Percentiles rank a stretch among this genome's conserved stretches.
These are phyloP conservation scores for Condylura cristata DNA, from an alignment of 2,113 vertebrate species.

Conservation along the genomic window DNA sequence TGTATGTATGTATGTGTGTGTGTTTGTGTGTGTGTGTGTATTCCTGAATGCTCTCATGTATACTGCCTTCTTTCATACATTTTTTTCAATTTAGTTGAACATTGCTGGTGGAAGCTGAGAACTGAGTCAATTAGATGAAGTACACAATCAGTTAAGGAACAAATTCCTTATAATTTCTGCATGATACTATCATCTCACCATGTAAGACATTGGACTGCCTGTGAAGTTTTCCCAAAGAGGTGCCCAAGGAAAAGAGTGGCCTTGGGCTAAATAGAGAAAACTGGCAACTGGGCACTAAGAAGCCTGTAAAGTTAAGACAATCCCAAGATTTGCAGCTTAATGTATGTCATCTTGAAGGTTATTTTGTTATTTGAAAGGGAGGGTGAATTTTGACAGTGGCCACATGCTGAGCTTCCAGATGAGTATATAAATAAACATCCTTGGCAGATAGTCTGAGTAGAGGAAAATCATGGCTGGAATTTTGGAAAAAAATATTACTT, in stretches of 20 bases:
- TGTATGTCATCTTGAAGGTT: background rate
- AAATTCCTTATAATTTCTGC: background rate
- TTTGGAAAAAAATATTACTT: background rate
- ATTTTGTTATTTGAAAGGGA: background rate
- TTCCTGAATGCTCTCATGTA: background rate
- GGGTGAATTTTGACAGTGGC: background rate
- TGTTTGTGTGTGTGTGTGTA: no score
- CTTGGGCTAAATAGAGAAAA: background rate
- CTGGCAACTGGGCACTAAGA: background rate
- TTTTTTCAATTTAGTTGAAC: background rate
- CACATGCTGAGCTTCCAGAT: constrained; percentile 2
- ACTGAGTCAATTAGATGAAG: background rate
- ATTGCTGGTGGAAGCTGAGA: background rate
- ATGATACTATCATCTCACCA: background rate
- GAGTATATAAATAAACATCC: constrained; percentile 44
- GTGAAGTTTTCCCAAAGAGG: background rate
- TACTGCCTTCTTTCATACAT: background rate
- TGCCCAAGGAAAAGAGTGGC: background rate
- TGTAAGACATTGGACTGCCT: background rate
- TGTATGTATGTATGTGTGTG: no score
- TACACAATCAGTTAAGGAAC: background rate
- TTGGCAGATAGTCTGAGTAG: background rate
- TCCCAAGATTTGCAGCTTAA: background rate
- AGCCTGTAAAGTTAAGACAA: background rate
- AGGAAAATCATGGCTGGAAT: background rate